Percentiles rank a stretch among this genome's conserved stretches.
Conservation (phyloP, 2,797 vertebrate genomes). For the Taeniopygia guttata region DNA sequence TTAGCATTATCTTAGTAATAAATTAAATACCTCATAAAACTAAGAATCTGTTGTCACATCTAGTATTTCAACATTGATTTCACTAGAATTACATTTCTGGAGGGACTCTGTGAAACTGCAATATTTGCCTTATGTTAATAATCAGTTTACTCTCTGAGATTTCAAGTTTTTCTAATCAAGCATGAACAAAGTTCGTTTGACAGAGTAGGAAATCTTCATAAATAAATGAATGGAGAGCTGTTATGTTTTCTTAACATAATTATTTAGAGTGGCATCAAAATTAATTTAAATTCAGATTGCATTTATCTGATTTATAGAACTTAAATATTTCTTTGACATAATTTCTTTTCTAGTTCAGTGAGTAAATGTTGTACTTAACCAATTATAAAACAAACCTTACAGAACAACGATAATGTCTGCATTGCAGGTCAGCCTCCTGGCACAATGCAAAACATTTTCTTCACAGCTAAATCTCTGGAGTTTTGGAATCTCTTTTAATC, state of each 20-base stretch:
- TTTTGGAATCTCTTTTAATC: slow-evolving; percentile 25
- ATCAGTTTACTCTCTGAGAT: background rate
- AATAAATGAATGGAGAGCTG: background rate
- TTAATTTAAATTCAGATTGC: slow-evolving; percentile 3
- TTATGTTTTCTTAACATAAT: background rate
- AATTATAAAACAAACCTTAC: slow-evolving; percentile 36
- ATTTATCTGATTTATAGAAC: slow-evolving; percentile 1
- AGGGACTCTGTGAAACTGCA: slow-evolving; percentile 36
- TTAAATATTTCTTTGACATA: slow-evolving; percentile 11
- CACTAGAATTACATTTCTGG: slow-evolving; percentile 67
- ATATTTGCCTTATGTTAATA: slow-evolving; percentile 54
- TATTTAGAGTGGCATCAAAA: background rate
- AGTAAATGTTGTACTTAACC: background rate
- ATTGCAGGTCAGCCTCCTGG: background rate
- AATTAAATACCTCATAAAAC: slow-evolving; percentile 15
- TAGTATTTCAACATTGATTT: slow-evolving; percentile 65
- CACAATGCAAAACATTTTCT: background rate
- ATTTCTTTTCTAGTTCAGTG: slow-evolving; percentile 43
- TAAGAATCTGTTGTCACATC: slow-evolving; percentile 20
- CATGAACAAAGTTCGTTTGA: background rate
- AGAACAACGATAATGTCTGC: background rate
- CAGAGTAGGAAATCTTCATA: background rate
- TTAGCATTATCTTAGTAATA: slow-evolving; percentile 25
- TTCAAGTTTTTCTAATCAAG: slow-evolving; percentile 19
- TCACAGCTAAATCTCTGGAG: background rate